Conservation (phyloP, 2,797 vertebrate species). For the Sebastolobus altivelis region DNA sequence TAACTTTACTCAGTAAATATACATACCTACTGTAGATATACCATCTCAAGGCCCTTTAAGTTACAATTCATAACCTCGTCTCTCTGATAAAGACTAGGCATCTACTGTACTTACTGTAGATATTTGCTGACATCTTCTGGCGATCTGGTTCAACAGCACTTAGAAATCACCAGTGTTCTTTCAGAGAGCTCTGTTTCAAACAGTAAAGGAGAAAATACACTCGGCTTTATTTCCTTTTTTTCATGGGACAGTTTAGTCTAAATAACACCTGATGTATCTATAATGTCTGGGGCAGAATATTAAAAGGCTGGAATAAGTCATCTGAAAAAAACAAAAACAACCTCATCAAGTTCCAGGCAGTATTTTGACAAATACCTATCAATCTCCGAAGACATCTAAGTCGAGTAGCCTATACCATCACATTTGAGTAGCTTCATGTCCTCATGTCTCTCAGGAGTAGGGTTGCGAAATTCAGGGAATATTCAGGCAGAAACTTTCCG, state of each 20-base stretch:
- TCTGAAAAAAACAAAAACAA: background rate
- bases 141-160: slow-evolving; percentile 45
- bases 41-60: background rate
- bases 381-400: background rate
- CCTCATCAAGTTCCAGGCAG: background rate
- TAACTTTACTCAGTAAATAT: background rate
- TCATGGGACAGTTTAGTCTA: background rate
- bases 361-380: background rate
- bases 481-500: too few relatives aligned
- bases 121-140: slow-evolving; percentile 80
- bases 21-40: background rate
- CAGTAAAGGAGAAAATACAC: background rate
- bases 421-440: background rate
- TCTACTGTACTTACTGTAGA: slow-evolving; percentile 19
- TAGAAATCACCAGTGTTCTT: background rate
- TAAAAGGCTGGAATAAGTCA: background rate
- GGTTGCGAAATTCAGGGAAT: too few relatives aligned
- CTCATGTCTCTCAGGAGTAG: background rate
- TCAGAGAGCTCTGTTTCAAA: background rate
- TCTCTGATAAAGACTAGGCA: background rate
- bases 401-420: background rate
- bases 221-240: background rate
- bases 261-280: background rate
- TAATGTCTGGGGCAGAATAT: background rate
- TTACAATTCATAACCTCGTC: background rate